Evolutionary conservation across 2,113 vertebrate genomes (phyloP).

Genomic region (Rhinolophus sinicus): DNA sequence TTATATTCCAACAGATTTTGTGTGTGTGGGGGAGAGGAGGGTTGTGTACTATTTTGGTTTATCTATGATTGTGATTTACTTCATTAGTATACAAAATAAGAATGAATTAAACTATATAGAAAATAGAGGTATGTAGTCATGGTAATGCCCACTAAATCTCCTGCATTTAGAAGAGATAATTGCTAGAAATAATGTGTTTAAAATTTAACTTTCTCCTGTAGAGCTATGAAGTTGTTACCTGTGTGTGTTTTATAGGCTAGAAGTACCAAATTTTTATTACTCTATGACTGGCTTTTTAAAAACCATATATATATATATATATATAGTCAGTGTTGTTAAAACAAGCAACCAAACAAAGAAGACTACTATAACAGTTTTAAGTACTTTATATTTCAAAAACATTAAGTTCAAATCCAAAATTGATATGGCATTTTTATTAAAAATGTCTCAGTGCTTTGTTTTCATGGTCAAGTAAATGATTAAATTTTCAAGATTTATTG

Average conservation of each 20-base stretch:
- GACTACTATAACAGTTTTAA: slow-evolving; percentile 5
- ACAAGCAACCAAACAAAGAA: slow-evolving; percentile 17
- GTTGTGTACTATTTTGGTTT: neutral
- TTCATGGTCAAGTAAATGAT: slow-evolving; percentile 46
- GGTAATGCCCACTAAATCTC: neutral
- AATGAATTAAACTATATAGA: slow-evolving; percentile 16
- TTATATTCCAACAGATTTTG: neutral
- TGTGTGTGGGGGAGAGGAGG: neutral
- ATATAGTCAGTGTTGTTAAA: slow-evolving; percentile 41
- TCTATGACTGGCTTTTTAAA: neutral
- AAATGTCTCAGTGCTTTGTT: slow-evolving; percentile 57
- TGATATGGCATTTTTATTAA: slow-evolving; percentile 57
- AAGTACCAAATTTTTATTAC: slow-evolving; percentile 11
- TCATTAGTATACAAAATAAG: slow-evolving; percentile 45
- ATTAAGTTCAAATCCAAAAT: slow-evolving; percentile 45
- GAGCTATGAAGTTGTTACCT: neutral
- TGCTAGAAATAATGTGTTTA: neutral
- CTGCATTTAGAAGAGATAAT: slow-evolving; percentile 1
- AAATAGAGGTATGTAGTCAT: neutral
- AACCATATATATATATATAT: neutral
- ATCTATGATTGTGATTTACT: slow-evolving; percentile 40
- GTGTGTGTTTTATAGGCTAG: slow-evolving; percentile 22
- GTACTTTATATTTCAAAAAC: slow-evolving; percentile 46
- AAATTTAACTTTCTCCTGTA: slow-evolving; percentile 46
- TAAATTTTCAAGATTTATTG: slow-evolving; percentile 63